Conservation (phyloP, 2,797 vertebrate species). For the Pantherophis vulpinus region DNA sequence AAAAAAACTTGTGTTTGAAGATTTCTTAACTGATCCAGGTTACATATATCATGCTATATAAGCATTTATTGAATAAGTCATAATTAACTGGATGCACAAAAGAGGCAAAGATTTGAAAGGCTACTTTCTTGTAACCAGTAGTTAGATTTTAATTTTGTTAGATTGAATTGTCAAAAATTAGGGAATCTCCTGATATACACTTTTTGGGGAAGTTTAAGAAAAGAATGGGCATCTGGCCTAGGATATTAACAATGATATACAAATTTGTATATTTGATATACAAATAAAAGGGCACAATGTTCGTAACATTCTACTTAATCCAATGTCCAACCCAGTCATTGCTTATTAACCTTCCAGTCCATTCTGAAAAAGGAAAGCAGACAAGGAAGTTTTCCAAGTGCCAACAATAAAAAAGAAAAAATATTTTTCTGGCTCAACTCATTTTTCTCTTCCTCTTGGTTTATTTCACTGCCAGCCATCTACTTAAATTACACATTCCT, state of each 20-base stretch:
- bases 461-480: neutral
- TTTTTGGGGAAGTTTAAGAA: neutral
- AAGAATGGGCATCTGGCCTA: neutral
- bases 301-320: neutral
- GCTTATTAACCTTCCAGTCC: neutral
- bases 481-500: neutral
- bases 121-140: neutral
- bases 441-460: neutral
- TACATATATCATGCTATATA: neutral
- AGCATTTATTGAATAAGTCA: neutral
- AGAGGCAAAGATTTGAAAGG: neutral
- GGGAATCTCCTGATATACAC: neutral
- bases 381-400: neutral
- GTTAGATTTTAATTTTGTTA: neutral
- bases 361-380: neutral
- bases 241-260: neutral
- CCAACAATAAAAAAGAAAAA: neutral
- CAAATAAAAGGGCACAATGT: neutral
- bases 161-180: neutral
- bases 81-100: neutral
- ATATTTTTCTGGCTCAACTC: neutral
- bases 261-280: neutral
- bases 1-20: neutral
- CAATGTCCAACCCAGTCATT: neutral
- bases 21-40: neutral